Conservation (phyloP, 2,113 vertebrate genomes). For the Morone saxatilis region DNA sequence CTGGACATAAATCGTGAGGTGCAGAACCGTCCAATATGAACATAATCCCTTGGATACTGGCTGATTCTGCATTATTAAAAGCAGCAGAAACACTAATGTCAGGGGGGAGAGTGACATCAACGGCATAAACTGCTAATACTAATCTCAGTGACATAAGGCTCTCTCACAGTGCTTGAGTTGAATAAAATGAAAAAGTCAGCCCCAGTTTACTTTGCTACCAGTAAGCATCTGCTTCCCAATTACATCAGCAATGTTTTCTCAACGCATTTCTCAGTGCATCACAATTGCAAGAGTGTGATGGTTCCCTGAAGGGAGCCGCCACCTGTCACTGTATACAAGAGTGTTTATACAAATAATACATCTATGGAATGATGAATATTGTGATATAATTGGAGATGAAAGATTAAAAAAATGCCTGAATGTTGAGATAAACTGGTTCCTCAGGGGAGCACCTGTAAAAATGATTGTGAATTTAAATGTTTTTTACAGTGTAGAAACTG, state of each 20-base stretch:
- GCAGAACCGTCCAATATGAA: background rate
- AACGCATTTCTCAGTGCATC: conserved; percentile 30
- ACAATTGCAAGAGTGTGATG: conserved; percentile 16
- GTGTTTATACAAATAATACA: conserved; percentile 38
- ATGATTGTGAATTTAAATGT: conserved; percentile 1
- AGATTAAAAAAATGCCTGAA: conserved; percentile 34
- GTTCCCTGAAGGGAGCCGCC: conserved; percentile 31
- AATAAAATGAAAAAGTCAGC: conserved; percentile 27
- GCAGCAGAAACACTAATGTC: background rate
- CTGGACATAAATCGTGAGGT: background rate
- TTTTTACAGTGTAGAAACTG: background rate
- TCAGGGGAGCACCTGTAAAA: conserved; percentile 30
- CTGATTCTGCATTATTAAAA: background rate
- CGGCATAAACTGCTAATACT: background rate
- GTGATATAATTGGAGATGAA: conserved; percentile 47
- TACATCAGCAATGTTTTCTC: conserved; percentile 31
- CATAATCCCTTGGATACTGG: background rate
- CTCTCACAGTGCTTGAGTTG: conserved; percentile 32
- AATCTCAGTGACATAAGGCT: conserved; percentile 30
- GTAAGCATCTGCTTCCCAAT: conserved; percentile 45
- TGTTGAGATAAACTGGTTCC: conserved; percentile 11
- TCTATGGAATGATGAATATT: conserved; percentile 36
- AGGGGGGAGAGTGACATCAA: background rate
- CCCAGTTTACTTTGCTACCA: conserved; percentile 21
- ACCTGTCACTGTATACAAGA: conserved; percentile 40